Conservation (phyloP, 37 sponge, comb jelly and placozoan species). For the Chondrilla cf. caribensis region DNA sequence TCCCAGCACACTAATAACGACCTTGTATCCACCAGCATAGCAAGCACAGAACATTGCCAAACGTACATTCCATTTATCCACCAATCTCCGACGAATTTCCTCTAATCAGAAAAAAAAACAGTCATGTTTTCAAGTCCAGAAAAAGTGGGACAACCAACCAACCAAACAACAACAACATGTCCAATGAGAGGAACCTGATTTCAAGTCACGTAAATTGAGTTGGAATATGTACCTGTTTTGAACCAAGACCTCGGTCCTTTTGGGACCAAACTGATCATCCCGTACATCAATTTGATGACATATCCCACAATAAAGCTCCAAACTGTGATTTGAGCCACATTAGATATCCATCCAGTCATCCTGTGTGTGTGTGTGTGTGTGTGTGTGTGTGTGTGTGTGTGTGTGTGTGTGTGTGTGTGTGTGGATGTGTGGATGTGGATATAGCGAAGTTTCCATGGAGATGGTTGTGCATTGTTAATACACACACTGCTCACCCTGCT, state of each 20-base stretch:
- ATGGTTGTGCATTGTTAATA: too few species aligned
- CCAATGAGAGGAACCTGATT: neutral
- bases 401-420: constrained; percentile 27
- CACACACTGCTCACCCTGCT: too few species aligned
- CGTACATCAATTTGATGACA: constrained; percentile 4
- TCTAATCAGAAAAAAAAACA: neutral
- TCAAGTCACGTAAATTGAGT: too few species aligned
- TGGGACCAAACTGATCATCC: neutral
- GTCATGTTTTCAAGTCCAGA: too few species aligned
- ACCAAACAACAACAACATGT: neutral
- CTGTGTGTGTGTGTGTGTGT: constrained; percentile 27
- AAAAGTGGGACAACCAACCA: too few species aligned
- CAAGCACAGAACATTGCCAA: constrained; percentile 3
- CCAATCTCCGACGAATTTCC: neutral
- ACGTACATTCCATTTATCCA: neutral
- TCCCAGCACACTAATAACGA: neutral
- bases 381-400: constrained; percentile 25
- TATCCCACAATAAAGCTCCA: constrained; percentile 57
- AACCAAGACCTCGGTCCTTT: neutral
- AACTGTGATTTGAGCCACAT: neutral
- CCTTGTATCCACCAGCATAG: neutral
- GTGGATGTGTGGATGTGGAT: neutral
- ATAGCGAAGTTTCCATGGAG: neutral
- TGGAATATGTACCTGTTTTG: neutral
- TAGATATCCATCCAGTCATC: neutral